Conservation (phyloP, 2,113 vertebrate genomes). For the Cyprinodon variegatus region DNA sequence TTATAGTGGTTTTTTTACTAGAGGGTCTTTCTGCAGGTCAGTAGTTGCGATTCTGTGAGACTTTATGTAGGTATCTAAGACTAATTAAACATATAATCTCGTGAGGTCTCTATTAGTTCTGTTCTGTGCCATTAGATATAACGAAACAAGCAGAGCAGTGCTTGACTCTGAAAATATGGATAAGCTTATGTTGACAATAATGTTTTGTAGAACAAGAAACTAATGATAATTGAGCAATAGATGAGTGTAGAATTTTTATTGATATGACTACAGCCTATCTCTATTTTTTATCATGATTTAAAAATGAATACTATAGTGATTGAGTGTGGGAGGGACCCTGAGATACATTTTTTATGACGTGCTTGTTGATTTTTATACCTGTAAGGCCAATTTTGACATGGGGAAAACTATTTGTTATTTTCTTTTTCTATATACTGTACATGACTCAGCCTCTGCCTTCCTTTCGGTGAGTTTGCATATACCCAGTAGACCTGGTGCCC, state of each 20-base stretch:
- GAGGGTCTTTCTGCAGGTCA: too few species aligned
- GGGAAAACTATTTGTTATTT: slow-evolving; percentile 4
- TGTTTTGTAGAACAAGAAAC: neutral
- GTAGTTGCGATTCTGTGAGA: too few species aligned
- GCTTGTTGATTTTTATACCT: neutral
- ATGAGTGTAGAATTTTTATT: neutral
- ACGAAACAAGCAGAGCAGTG: neutral
- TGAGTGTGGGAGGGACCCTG: too few species aligned
- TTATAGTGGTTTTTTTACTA: too few species aligned
- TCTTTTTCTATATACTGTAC: slow-evolving; percentile 11
- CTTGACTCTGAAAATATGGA: neutral
- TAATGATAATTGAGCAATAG: neutral
- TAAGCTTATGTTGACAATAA: too few species aligned
- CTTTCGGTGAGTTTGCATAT: slow-evolving; percentile 2
- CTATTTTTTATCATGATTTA: neutral
- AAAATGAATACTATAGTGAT: too few species aligned
- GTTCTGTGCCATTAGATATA: neutral
- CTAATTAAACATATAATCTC: too few species aligned
- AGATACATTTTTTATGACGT: neutral
- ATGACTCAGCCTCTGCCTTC: neutral
- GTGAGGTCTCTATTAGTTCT: too few species aligned
- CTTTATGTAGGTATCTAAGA: too few species aligned
- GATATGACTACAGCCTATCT: neutral
- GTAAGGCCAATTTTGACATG: neutral
- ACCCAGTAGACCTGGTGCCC: slow-evolving; percentile 17